Evolutionary conservation across 2,797 vertebrate species (phyloP), one percentile per base, ranked within the genome.

Genomic region (Chrosomus eos): DNA sequence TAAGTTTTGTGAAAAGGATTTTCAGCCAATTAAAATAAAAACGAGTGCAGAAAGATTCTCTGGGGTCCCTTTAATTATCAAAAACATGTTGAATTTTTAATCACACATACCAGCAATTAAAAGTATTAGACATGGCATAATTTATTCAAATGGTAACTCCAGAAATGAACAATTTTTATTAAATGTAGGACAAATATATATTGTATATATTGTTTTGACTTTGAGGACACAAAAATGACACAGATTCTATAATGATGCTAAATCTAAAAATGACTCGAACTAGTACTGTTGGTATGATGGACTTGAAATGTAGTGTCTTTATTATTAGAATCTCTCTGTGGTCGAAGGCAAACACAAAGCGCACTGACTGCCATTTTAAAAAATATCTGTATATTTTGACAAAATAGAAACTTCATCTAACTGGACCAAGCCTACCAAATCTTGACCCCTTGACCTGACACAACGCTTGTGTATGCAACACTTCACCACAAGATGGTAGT

Each of bases 401-500:
- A 33, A 67, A 33, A 33, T 33, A 8, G 64, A 67, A 28, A 62
- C 13, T 23, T 58, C 21, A 75, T 55, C 23, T 36, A 23, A 36
- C 33, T 76, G 14, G 7, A 40, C 4, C 33, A 58, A 38, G 21
- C 10, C 53, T 58, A 40, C 36, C 53, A 55, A 55, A 38, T 21
- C 13, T 23, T 58, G 33, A n/a, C 11, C 33, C 51, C 3, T 55
- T 76, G 51, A 76, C 53, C 31, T 38, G 51, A 58, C 73, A 55
- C 26, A 51, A 58, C 19, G 21, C 8, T 9, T 66, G 16, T 36
- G 8, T 1, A 9, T 21, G 1, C 31, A 66, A 36, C 31, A 60
- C 14, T 77, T 77, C 55, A 77, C 36, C 74, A 77, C 55, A 40
- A 77, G 74, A 77, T 60, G 36, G 33, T 40, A 77, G 51, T 60